Percentiles rank a stretch among this genome's conserved stretches.
These are phyloP conservation scores for Silurus meridionalis DNA, from an alignment of 2,113 vertebrate genomes.

Conservation along the genomic window DNA sequence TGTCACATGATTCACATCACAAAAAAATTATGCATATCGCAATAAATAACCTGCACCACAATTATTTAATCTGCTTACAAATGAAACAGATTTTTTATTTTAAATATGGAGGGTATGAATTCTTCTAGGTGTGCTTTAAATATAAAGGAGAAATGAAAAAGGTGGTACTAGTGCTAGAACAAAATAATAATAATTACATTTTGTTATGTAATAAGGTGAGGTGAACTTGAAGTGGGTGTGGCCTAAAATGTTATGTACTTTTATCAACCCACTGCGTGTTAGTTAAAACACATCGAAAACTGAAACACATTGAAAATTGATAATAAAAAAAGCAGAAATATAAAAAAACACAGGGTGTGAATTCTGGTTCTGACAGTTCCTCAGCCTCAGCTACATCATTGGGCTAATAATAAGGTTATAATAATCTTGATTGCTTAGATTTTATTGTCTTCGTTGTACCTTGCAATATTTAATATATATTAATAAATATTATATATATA, in stretches of 20 bases:
- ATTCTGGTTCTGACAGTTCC: neutral
- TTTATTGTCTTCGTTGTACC: neutral
- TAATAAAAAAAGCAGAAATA: no score
- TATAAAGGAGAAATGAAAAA: neutral
- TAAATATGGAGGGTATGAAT: neutral
- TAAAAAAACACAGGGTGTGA: neutral
- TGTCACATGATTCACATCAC: neutral
- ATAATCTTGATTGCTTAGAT: no score
- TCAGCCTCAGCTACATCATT: neutral
- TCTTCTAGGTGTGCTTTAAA: neutral
- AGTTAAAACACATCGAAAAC: no score
- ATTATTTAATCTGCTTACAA: neutral
- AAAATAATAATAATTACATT: neutral
- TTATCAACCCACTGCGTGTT: neutral
- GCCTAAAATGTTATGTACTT: neutral
- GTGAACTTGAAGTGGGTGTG: neutral
- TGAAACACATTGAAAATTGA: no score
- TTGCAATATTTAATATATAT: neutral
- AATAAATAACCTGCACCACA: neutral
- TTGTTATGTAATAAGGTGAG: neutral
- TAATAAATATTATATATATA: no score
- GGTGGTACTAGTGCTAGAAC: neutral
- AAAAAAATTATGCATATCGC: neutral
- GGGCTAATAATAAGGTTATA: no score
- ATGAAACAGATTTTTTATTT: neutral